Evolutionary conservation across 2,113 vertebrate genomes (phyloP), one percentile per base, ranked within the genome.

Genomic region (Dasypus novemcinctus): DNA sequence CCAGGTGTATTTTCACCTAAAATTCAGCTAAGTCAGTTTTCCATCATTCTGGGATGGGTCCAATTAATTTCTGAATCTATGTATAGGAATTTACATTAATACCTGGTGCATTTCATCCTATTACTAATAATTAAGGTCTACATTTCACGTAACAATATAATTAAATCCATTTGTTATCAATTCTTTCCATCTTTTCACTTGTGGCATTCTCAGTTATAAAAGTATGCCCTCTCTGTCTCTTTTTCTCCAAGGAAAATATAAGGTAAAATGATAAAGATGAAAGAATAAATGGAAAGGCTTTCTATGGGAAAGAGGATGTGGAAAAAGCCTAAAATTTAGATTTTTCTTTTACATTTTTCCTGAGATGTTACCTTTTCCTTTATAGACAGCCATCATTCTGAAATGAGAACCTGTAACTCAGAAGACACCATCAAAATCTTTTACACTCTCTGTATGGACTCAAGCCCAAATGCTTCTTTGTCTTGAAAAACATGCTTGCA

Each of bases 1-100:
- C 25, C n/a, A 95, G 84, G 2, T 79, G 8, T 25, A 57, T 27
- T 23, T 29, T 15, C 52, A 46, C 36, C 31, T 74, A 85, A 96
- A 95, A 93, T 94, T 33, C 2, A 23, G 49, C 81, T 66, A 52
- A 91, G 57, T 63, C 66, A 90, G 46, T 81, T 92, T 96, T 94
- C 61, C 6, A 82, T 87, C 72, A 89, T 85, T 54, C 31, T 59
- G 0, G 0, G 64, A 36, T 5, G 78, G 94, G 38, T 66, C 29
- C 46, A 92, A 52, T 59, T 95, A 66, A 94, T 83, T 91, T 96
- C 54, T 95, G 61, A 68, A 82, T 9, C 41, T n/a, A 82, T 10
- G 20, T 87, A 14, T 61, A 79, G 31, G 23, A 92, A 95, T 92
- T 95, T 66, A 52, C 21, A 66, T 90, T 81, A 90, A 87, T 82